A percentile compares a stretch with the other conserved stretches of the same genome.
Conservation (phyloP, 2,888 invertebrate genomes). For the Oligia strigilis region DNA sequence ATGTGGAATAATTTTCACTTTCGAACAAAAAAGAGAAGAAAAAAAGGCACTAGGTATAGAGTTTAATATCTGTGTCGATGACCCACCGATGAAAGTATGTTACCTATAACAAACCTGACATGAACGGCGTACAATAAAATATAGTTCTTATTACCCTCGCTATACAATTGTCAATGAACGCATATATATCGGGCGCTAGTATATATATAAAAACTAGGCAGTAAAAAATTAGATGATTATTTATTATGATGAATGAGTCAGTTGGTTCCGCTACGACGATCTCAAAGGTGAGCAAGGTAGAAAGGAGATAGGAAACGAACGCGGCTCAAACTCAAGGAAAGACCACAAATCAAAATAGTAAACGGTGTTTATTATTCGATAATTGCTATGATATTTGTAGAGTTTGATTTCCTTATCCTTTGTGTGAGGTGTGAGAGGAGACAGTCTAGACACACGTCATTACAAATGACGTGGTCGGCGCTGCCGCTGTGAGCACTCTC, state of each 20-base stretch:
- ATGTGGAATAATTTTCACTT: conserved; percentile 78
- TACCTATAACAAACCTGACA: conserved; percentile 63
- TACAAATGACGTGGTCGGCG: conserved; percentile 33
- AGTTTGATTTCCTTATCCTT: conserved; percentile 26
- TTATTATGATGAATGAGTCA: conserved; percentile 78
- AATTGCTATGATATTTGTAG: conserved; percentile 28
- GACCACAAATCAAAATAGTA: conserved; percentile 7
- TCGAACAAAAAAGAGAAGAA: conserved; percentile 74
- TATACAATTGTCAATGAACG: conserved; percentile 63
- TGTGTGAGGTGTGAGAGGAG: conserved; percentile 27
- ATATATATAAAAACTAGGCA: conserved; percentile 68
- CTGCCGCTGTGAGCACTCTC: conserved; percentile 16
- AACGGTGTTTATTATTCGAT: conserved; percentile 25
- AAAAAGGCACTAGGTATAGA: conserved; percentile 70
- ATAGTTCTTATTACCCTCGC: conserved; percentile 69
- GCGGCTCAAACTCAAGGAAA: conserved; percentile 29
- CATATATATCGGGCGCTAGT: conserved; percentile 50
- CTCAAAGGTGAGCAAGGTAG: conserved; percentile 61
- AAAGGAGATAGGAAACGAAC: conserved; percentile 58
- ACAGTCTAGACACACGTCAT: conserved; percentile 22
- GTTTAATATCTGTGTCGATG: conserved; percentile 77
- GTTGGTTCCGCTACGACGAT: conserved; percentile 66
- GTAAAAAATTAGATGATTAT: conserved; percentile 75
- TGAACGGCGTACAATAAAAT: conserved; percentile 60
- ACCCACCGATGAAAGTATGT: conserved; percentile 78